A percentile compares a stretch with the other conserved stretches of the same genome.
phyloP scores from a whole-genome alignment of 2,797 vertebrate genomes.

The Potorous gilbertii region DNA sequence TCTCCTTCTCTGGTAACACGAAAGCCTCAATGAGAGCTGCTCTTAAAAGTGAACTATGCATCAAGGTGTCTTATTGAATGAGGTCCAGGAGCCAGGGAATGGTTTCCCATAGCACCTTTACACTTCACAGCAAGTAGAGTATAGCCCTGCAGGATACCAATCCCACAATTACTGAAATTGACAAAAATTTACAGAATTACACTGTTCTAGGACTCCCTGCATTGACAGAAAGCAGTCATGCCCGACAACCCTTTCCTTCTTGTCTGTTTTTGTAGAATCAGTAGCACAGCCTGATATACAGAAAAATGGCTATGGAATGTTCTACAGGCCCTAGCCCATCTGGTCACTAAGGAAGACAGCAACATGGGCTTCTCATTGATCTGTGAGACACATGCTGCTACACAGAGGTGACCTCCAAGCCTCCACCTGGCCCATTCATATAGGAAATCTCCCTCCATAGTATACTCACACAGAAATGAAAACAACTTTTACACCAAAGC shows the following conservation, averaged over 20 bases:
- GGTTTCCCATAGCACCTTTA: slow-evolving; percentile 56
- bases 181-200: slow-evolving; percentile 74
- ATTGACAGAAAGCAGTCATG: slow-evolving; percentile 78
- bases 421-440: slow-evolving; percentile 63
- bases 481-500: slow-evolving; percentile 58
- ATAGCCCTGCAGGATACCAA: slow-evolving; percentile 59
- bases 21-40: slow-evolving; percentile 14
- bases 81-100: slow-evolving; percentile 20
- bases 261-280: slow-evolving; percentile 76
- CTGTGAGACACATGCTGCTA: slow-evolving; percentile 65
- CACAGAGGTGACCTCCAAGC: slow-evolving; percentile 64
- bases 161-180: slow-evolving; percentile 52
- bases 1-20: not conserved
- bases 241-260: slow-evolving; percentile 78
- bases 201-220: slow-evolving; percentile 66
- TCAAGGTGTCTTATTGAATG: not conserved
- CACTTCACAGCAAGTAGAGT: slow-evolving; percentile 56
- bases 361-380: slow-evolving; percentile 71
- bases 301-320: slow-evolving; percentile 74
- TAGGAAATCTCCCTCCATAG: slow-evolving; percentile 60
- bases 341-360: slow-evolving; percentile 79
- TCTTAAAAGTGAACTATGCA: slow-evolving; percentile 42
- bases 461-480: slow-evolving; percentile 66
- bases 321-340: slow-evolving; percentile 70
- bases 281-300: slow-evolving; percentile 77